Conservation (phyloP, 1,140 invertebrate species). For the Hypsibius dujardini region DNA sequence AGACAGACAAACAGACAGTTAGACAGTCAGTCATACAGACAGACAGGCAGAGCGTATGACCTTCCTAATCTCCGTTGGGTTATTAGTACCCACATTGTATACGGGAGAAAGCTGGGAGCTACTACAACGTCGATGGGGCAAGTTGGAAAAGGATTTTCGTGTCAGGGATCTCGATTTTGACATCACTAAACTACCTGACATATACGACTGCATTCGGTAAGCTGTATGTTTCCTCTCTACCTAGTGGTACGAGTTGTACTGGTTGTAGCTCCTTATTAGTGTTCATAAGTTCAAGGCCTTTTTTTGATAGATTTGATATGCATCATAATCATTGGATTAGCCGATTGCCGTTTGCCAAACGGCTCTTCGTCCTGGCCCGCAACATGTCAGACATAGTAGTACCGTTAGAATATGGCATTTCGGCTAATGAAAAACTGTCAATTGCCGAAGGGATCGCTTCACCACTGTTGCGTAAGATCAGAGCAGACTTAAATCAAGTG, state of each 20-base stretch:
- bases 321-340: conserved; percentile 43
- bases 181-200: conserved; percentile 97
- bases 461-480: conserved; percentile 84
- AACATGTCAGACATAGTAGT: conserved; percentile 22
- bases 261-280: no score
- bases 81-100: conserved; percentile 65
- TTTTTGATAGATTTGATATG: no score
- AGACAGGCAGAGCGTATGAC: no score
- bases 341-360: neutral
- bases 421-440: conserved; percentile 78
- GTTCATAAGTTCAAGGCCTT: no score
- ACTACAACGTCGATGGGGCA: conserved; percentile 90
- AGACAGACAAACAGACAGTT: neutral
- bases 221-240: no score
- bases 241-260: no score
- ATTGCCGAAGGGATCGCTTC: conserved; percentile 95
- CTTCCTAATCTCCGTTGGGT: neutral
- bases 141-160: conserved; percentile 95
- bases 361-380: neutral
- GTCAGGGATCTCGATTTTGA: conserved; percentile 76
- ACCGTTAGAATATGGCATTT: conserved; percentile 74
- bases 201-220: conserved; percentile 99
- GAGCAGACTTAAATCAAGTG: conserved; percentile 79
- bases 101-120: conserved; percentile 98
- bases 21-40: no score